phyloP scores from a whole-genome alignment of 37 sponge, comb jelly and placozoan species.

The Spongilla lacustris region DNA sequence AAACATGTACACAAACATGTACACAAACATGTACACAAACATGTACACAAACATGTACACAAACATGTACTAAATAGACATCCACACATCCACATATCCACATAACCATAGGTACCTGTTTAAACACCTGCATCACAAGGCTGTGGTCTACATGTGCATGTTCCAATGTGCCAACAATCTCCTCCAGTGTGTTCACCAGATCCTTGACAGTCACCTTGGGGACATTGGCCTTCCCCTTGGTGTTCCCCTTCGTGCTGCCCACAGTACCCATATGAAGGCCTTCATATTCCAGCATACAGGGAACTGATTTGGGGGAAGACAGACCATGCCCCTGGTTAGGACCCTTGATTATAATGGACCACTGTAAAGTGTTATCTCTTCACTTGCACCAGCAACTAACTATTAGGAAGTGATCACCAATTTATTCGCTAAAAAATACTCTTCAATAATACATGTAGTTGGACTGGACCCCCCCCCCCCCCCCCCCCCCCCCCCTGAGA shows the following conservation, averaged over 20 bases:
- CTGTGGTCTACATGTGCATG: conserved; percentile 20
- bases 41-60: too few relatives aligned
- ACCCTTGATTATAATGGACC: too few relatives aligned
- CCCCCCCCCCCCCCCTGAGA: not conserved
- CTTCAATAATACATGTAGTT: too few relatives aligned
- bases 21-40: not conserved
- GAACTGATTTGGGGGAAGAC: conserved; percentile 28
- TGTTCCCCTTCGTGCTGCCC: conserved; percentile 7
- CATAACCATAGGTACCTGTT: conserved; percentile 29
- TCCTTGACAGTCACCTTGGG: not conserved
- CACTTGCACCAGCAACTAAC: too few relatives aligned
- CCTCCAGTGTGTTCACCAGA: conserved; percentile 13
- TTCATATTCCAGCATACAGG: conserved; percentile 81
- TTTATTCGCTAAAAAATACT: too few relatives aligned
- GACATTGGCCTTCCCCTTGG: conserved; percentile 5
- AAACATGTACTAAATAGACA: not conserved
- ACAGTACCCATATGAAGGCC: conserved; percentile 73
- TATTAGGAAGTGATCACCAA: too few relatives aligned
- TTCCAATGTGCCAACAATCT: conserved; percentile 22
- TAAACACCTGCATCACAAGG: conserved; percentile 33
- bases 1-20: not conserved
- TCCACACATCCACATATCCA: not conserved
- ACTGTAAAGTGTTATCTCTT: too few relatives aligned
- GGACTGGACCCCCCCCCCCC: not conserved
- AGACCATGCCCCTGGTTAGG: not conserved